Evolutionary conservation across 2,113 vertebrate species (phyloP), one percentile per base, ranked within the genome.

Genomic region (Pristiophorus japonicus): DNA sequence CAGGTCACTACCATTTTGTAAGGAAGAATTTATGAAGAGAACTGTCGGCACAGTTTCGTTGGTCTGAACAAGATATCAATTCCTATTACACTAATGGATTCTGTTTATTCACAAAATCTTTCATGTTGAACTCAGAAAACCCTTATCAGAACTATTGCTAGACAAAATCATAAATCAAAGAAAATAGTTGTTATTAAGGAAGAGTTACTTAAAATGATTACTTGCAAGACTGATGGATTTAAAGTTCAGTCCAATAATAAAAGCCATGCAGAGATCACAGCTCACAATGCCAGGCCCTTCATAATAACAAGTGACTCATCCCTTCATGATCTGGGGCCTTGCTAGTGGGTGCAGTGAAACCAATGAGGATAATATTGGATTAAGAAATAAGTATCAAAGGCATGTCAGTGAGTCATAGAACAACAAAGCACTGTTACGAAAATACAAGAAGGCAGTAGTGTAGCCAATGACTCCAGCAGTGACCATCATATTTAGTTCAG

Each of bases 31-130:
- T 27, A 88, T 88, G 10, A 88, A 88, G 47, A 7, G 22, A 51
- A 38, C 85, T 88, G 47, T 27, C 47, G 55, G 78, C 78, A 45
- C 42, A 88, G 22, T 27, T 88, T 51, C 11, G 3, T 88, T n/a
- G 34, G 87, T 14, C 30, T 59, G 51, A 90, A 18, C 27, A 34
- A 59, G 30, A 18, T 62, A 91, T 34, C 30, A 12, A 59, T 16
- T 91, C 55, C 87, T 62, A 88, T 88, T 88, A 88, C 85, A 88
- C 45, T 51, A 34, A 91, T 91, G 87, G 87, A 62, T 62, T 62
- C 87, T 91, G 30, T 59, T 62, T n/a, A 59, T 91, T 62, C 27
- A 91, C 87, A 91, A 59, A 91, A 47, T 55, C 87, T n/a, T 91
- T 91, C 87, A 91, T 16, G 55, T 62, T 62, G 14, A 91, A 91